Evolutionary conservation across 1,140 invertebrate genomes (phyloP), one percentile per base, ranked within the genome.

Genomic region (Babylonia areolata): DNA sequence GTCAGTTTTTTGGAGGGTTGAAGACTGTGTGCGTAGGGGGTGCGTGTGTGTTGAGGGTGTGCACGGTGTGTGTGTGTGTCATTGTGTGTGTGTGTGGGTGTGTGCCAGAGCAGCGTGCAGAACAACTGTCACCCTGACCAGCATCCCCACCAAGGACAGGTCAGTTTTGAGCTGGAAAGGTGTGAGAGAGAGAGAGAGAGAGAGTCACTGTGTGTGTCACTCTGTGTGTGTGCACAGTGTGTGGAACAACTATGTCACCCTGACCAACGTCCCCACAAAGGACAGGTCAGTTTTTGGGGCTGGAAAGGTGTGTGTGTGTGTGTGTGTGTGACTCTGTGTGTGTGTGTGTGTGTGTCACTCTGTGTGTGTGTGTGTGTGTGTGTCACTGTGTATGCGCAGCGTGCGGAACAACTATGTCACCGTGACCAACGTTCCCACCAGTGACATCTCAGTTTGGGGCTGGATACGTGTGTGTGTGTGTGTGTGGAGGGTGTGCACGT

Each of bases 1-100:
- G 93, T 94, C 85, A 90, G 92, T 90, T 6, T n/a, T 64, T 0
- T 64, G 17, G 37, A 40, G 73, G 3, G 37, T 3, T 20, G 6
- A 1, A 2, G 3, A 15, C 15, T n/a, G n/a, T n/a, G 42, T 15
- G 42, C 15, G 42, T 15, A 15, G 5, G 42, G 5, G 1, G 6
- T 0, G 6, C 6, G 71, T 73, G n/a, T 73, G 71, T 73, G 9
- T 73, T 9, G 71, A 40, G 75, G 40, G 75, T n/a, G 75, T 39
- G 37, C 17, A 37, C 17, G 0, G 15, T 6, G 75, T 39, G 0
- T 39, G 75, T 39, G 37, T 77, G 75, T 77, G 39, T 77, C 0
- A 40, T 0, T 77, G n/a, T n/a, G n/a, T n/a, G n/a, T n/a, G n/a
- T n/a, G n/a, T n/a, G n/a, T n/a, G n/a, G n/a, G n/a, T n/a, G n/a